phyloP scores from a whole-genome alignment of 1,140 invertebrate genomes.

The Wiebesia pumilae region DNA sequence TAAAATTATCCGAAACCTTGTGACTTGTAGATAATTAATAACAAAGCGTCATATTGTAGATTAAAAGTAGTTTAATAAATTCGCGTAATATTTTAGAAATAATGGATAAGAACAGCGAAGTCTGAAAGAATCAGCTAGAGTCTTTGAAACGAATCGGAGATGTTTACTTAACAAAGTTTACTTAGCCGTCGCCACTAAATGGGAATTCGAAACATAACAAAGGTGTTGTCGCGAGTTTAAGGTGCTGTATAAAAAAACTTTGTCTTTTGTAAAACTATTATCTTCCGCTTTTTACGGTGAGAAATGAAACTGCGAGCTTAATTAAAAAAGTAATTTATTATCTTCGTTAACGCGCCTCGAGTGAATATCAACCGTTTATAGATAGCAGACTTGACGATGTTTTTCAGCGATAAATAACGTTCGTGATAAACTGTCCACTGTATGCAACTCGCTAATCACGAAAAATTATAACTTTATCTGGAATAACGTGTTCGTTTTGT shows the following conservation, averaged over 20 bases:
- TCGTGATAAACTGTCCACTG: neutral
- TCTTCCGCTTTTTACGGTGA: neutral
- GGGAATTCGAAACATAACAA: neutral
- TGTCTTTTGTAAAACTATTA: too few relatives aligned
- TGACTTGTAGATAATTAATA: neutral
- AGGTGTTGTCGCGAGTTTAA: neutral
- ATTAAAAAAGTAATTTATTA: neutral
- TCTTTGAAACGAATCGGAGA: neutral
- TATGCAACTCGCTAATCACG: neutral
- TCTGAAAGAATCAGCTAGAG: neutral
- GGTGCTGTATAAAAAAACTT: too few relatives aligned
- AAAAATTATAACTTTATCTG: neutral
- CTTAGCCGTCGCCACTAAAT: neutral
- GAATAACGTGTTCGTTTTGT: neutral
- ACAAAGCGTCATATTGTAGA: neutral
- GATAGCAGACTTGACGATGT: conserved; percentile 2
- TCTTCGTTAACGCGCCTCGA: neutral
- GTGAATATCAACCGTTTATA: neutral
- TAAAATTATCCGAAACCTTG: neutral
- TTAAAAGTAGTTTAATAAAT: neutral
- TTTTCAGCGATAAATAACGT: neutral
- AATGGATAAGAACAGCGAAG: neutral
- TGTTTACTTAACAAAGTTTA: neutral
- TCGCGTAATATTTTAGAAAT: neutral
- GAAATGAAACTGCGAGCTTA: neutral